A percentile compares a stretch with the other conserved stretches of the same genome.
phyloP scores from a whole-genome alignment of 2,888 invertebrate genomes.

The Acleris holmiana region DNA sequence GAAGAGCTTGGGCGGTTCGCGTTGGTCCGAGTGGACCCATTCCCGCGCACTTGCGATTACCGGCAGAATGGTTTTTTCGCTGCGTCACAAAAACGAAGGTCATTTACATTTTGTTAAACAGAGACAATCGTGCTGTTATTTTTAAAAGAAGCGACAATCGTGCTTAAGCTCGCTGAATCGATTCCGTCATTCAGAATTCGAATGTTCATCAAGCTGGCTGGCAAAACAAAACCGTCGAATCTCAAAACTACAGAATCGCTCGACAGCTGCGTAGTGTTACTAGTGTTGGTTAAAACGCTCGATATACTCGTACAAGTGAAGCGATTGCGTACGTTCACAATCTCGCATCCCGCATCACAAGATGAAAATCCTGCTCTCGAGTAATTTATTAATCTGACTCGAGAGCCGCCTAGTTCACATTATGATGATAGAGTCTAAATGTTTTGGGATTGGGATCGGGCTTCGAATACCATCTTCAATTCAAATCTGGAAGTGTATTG shows the following conservation, averaged over 20 bases:
- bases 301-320: not conserved
- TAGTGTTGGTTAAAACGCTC: not conserved
- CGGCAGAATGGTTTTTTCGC: constrained; percentile 76
- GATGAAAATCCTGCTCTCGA: too few species aligned
- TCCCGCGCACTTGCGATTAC: constrained; percentile 78
- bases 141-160: constrained; percentile 9
- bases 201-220: not conserved
- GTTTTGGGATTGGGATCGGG: too few species aligned
- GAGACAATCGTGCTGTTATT: constrained; percentile 19
- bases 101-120: constrained; percentile 44
- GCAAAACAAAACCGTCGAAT: constrained; percentile 2
- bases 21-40: constrained; percentile 68
- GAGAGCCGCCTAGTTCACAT: too few species aligned
- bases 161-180: constrained; percentile 5
- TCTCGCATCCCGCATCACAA: too few species aligned
- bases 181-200: constrained; percentile 2
- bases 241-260: constrained; percentile 7
- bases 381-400: too few species aligned
- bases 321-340: too few species aligned
- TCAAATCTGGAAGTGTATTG: too few species aligned
- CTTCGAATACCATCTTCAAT: too few species aligned
- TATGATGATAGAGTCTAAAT: too few species aligned
- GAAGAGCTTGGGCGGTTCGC: constrained; percentile 60
- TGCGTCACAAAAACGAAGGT: constrained; percentile 67
- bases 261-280: constrained; percentile 1